Evolutionary conservation across 1,140 invertebrate species (phyloP), one percentile per base, ranked within the genome.

Genomic region (Diprion similis): DNA sequence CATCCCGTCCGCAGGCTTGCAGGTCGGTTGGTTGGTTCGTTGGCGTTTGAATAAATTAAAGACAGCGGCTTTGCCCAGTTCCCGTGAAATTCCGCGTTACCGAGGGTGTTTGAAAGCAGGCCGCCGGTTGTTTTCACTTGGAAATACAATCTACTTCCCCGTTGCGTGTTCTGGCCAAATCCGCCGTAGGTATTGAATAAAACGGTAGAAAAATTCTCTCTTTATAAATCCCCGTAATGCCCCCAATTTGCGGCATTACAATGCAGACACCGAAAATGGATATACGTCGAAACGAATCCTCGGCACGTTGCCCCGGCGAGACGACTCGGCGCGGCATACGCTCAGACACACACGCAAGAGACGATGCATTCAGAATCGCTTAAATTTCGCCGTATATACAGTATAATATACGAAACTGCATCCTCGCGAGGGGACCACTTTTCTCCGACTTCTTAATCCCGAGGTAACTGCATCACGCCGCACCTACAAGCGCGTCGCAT

Each of bases 81-180:
- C 51, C n/a, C 51, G 51, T 17, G 51, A 59, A 59, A 59, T 59
- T 59, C n/a, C 6, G 11, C n/a, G 51, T 37, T 59, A 17, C 51
- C 11, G 51, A 59, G 51, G 51, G 51, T 59, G n/a, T 59, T 59
- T 59, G 51, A 59, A 59, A 59, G 51, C 51, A 59, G 51, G n/a
- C 51, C 11, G 51, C n/a, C 51, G 51, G 51, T 59, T 59, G 51
- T 59, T 59, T 59, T 59, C 51, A 59, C 51, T 59, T 59, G 51
- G 9, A 59, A 59, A 59, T 59, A 59, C 51, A 59, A 59, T 59
- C 51, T 59, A 59, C 51, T 59, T 59, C 51, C 51, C 51, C 6
- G 51, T 8, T 59, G 51, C 51, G 51, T 59, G 51, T 59, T 59
- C 51, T 6, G 51, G 51, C 4, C 9, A 17, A 59, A 59, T 59